A percentile compares a stretch with the other conserved stretches of the same genome.
These are phyloP conservation scores for Schizopygopsis malacanthus DNA, from an alignment of 2,797 vertebrate species.

Conservation along the genomic window DNA sequence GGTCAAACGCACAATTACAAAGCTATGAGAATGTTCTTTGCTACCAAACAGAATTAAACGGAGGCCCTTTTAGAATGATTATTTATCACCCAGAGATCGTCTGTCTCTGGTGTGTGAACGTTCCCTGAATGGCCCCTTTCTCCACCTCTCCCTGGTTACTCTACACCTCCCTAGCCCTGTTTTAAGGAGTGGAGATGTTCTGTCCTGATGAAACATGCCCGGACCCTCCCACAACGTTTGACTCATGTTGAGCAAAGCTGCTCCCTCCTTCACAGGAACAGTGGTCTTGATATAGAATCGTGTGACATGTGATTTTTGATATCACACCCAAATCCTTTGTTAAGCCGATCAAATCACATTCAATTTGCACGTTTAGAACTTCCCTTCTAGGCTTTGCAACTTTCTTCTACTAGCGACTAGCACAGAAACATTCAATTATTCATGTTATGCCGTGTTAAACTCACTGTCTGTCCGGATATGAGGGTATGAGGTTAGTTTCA, in stretches of 20 bases:
- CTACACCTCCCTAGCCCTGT: constrained; percentile 15
- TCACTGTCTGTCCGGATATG: constrained; percentile 1
- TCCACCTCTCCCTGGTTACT: constrained; percentile 50
- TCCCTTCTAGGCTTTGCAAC: neutral
- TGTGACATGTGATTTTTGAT: neutral
- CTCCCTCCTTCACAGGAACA: constrained; percentile 3
- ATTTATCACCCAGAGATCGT: constrained; percentile 29
- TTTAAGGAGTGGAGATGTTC: constrained; percentile 47
- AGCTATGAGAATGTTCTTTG: neutral
- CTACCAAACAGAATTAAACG: neutral
- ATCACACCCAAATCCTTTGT: neutral
- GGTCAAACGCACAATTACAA: constrained; percentile 11
- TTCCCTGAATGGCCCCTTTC: constrained; percentile 45
- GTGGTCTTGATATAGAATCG: neutral
- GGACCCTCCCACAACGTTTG: constrained; percentile 42
- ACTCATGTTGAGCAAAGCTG: constrained; percentile 22
- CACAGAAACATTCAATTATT: neutral
- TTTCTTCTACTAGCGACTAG: neutral
- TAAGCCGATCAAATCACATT: neutral
- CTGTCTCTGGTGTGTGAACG: constrained; percentile 34
- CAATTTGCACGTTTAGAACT: constrained; percentile 6
- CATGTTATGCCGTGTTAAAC: constrained; percentile 7
- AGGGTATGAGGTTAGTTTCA: constrained; percentile 16
- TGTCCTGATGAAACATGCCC: constrained; percentile 49
- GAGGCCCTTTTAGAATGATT: constrained; percentile 34